Conservation (phyloP, 1,140 invertebrate species). For the Drosophila pandora region DNA sequence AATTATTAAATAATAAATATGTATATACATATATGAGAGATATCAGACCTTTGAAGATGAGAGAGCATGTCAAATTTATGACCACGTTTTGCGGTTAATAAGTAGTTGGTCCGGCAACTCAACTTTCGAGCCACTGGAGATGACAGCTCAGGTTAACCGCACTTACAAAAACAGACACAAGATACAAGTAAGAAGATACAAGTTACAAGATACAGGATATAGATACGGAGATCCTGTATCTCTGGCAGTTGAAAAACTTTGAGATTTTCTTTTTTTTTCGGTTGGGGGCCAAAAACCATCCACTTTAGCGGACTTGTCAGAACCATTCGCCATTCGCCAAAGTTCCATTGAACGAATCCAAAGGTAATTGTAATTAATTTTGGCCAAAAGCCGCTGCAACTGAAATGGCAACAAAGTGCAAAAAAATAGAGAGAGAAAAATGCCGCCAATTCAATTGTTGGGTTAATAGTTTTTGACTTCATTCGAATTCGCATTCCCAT, state of each 20-base stretch:
- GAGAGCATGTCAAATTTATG: neutral
- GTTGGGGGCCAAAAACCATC: constrained; percentile 20
- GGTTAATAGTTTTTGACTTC: neutral
- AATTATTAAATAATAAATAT: neutral
- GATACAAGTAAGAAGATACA: neutral
- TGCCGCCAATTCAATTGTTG: neutral
- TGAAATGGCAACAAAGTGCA: neutral
- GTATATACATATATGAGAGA: neutral
- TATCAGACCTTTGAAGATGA: neutral
- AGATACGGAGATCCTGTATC: neutral
- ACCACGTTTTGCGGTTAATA: neutral
- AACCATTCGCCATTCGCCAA: constrained; percentile 26
- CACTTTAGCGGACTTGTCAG: constrained; percentile 44
- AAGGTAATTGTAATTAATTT: constrained; percentile 61
- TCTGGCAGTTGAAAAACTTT: too few species aligned
- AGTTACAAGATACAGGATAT: neutral
- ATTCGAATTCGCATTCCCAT: neutral
- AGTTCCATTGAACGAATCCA: constrained; percentile 22
- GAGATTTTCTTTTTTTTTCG: neutral
- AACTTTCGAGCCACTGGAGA: neutral
- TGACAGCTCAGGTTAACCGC: neutral
- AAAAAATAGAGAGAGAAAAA: neutral
- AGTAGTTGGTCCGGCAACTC: neutral
- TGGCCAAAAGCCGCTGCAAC: neutral
- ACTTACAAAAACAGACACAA: neutral